Conservation (phyloP, 2,888 invertebrate species). For the Dendrolimus houi region DNA sequence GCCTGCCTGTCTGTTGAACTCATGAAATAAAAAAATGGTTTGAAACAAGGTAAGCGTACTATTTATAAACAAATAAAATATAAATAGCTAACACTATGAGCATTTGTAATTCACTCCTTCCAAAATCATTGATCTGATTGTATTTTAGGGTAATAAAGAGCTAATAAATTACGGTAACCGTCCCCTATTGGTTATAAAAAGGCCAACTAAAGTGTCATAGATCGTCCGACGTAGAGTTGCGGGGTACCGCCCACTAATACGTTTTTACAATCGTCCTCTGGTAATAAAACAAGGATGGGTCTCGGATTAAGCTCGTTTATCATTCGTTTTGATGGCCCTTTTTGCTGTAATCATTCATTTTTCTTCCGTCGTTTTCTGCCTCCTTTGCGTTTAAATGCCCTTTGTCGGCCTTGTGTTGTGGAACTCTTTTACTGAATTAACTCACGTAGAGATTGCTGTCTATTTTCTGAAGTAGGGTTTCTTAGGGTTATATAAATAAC, state of each 20-base stretch:
- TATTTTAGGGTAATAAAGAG: conserved; percentile 40
- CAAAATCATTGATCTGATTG: conserved; percentile 23
- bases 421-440: conserved; percentile 57
- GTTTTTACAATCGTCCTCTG: conserved; percentile 71
- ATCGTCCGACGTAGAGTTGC: conserved; percentile 31
- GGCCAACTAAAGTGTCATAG: conserved; percentile 59
- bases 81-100: too few species aligned
- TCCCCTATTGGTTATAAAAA: conserved; percentile 53
- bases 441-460: conserved; percentile 32
- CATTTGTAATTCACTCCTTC: neutral
- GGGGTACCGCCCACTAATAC: conserved; percentile 58
- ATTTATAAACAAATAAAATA: too few species aligned
- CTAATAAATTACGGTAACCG: conserved; percentile 51
- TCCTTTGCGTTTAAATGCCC: conserved; percentile 67
- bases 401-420: conserved; percentile 45
- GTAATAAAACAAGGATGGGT: conserved; percentile 72
- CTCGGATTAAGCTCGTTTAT: conserved; percentile 74
- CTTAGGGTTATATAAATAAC: too few species aligned
- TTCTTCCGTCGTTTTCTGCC: conserved; percentile 71
- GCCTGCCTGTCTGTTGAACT: too few species aligned
- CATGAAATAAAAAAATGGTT: too few species aligned
- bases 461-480: neutral
- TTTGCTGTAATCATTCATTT: conserved; percentile 76
- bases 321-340: conserved; percentile 75
- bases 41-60: too few species aligned